Evolutionary conservation across 2,888 invertebrate genomes (phyloP), one percentile per base, ranked within the genome.

Genomic region (Lamellibrachia satsuma): DNA sequence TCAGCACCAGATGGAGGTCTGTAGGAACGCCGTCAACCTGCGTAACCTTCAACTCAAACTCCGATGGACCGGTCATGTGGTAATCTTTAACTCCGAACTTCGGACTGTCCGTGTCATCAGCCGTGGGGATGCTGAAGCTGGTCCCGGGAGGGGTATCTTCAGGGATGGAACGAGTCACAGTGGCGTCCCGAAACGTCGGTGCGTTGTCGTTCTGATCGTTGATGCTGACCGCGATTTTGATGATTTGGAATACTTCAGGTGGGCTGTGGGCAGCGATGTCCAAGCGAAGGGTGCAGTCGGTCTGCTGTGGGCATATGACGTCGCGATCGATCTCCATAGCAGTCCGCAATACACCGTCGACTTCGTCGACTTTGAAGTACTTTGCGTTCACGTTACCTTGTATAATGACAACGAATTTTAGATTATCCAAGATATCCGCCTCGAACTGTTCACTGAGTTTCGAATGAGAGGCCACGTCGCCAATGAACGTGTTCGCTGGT

Each of bases 151-250:
- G 39, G n/a, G 90, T 92, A 90, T 92, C 90, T 90, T 93, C 93
- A 4, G 91, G 92, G 52, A 93, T 91, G 9, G 22, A 22, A 15
- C 92, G 27, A 22, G 60, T 55, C 11, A 90, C 27, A n/a, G 39
- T 52, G 52, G 90, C 22, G 90, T 55, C 57, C 7, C 91, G 91
- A 90, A 93, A 93, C 2, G n/a, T 39, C 9, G 93, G 93, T 9
- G 52, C 39, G 52, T 92, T 15, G 92, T 93, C 93, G 55, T 93
- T 92, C 27, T 90, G 55, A 90, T 93, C 93, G n/a, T 91, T 90
- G 92, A 93, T 52, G 27, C 11, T 75, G 92, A 93, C 91, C 52
- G 55, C 55, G 22, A 91, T 7, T 55, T 91, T 91, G 55, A 91
- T 91, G 92, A 92, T 91, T 11, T 60, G 92, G 91, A 92, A 92